Evolutionary conservation across 2,888 invertebrate genomes (phyloP).

Genomic region (Crematogaster levior): DNA sequence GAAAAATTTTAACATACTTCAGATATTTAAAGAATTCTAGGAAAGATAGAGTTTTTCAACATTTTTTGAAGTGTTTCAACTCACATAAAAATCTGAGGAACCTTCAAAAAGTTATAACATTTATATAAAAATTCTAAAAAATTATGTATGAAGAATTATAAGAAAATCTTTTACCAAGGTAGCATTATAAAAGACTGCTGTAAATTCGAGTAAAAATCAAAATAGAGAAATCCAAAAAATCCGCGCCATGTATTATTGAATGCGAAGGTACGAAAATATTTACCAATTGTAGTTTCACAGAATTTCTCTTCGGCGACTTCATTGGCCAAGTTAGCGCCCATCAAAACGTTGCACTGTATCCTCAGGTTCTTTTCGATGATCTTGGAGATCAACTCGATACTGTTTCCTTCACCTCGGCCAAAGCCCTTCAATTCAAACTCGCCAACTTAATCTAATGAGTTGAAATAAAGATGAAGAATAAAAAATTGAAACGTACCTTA

Average conservation of each 20-base stretch:
- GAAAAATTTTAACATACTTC: background rate
- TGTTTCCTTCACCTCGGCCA: conserved; percentile 86
- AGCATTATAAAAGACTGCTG: background rate
- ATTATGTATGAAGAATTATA: background rate
- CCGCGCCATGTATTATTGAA: background rate
- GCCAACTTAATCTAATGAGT: background rate
- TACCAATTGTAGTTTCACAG: conserved; percentile 90
- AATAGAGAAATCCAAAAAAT: background rate
- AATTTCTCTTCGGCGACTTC: conserved; percentile 90
- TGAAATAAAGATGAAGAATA: background rate
- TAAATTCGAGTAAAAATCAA: background rate
- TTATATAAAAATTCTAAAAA: background rate
- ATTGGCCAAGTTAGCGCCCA: conserved; percentile 91
- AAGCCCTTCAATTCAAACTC: conserved; percentile 85
- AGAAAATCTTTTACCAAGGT: background rate
- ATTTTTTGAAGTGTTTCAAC: background rate
- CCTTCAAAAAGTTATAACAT: background rate
- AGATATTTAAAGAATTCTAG: background rate
- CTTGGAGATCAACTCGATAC: conserved; percentile 88
- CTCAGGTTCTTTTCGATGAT: conserved; percentile 87
- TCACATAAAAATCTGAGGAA: background rate
- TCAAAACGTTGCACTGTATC: conserved; percentile 89
- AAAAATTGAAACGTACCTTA: conserved; percentile 86
- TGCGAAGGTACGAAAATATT: conserved; percentile 30
- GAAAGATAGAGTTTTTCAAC: background rate